A percentile compares a stretch with the other conserved stretches of the same genome.
These are phyloP conservation scores for Notocelia uddmanniana DNA, from an alignment of 2,888 invertebrate species.

Conservation along the genomic window DNA sequence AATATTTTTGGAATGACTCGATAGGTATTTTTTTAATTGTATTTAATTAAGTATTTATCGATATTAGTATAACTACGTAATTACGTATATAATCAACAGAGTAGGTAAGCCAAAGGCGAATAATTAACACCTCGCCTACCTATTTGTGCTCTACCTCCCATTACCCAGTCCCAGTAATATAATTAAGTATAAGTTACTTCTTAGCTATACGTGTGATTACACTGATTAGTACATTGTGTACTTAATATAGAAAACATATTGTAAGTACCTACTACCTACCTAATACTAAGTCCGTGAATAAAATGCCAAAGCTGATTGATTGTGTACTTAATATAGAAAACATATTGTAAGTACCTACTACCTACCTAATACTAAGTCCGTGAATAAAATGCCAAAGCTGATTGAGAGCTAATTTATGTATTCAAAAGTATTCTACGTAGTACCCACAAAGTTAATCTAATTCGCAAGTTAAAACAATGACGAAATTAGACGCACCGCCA, in stretches of 20 bases:
- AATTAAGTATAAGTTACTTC: no score
- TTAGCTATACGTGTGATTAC: not conserved
- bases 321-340: no score
- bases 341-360: not conserved
- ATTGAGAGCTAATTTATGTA: not conserved
- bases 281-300: not conserved
- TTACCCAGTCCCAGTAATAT: not conserved
- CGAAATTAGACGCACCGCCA: conserved; percentile 69
- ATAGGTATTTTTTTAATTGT: no score
- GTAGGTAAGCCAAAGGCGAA: not conserved
- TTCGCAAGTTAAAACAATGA: conserved; percentile 43
- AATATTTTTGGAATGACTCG: no score
- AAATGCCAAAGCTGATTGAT: not conserved
- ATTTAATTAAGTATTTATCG: not conserved
- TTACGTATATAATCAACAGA: not conserved
- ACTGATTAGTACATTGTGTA: no score
- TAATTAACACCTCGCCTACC: not conserved
- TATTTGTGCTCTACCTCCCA: not conserved
- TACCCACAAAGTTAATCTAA: conserved; percentile 26
- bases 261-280: not conserved
- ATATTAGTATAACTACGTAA: no score
- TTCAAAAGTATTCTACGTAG: conserved; percentile 8
- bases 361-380: not conserved
- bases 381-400: not conserved
- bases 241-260: no score